Conservation (phyloP, 2,888 invertebrate genomes). For the Nymphalis polychloros region DNA sequence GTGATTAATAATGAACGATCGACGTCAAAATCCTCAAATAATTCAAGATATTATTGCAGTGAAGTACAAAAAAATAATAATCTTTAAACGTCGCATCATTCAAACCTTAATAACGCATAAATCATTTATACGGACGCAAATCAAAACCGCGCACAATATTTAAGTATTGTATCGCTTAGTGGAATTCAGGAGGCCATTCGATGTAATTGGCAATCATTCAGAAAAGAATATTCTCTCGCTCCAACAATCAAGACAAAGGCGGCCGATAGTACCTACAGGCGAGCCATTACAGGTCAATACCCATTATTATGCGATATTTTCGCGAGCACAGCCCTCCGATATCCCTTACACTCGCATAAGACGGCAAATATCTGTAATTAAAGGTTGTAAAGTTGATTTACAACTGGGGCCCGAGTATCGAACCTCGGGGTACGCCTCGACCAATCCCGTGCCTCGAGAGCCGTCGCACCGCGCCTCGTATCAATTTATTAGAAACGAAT, state of each 20-base stretch:
- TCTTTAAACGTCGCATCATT: slow-evolving; percentile 47
- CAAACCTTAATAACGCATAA: slow-evolving; percentile 68
- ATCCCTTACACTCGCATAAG: slow-evolving; percentile 76
- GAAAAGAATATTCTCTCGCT: slow-evolving; percentile 75
- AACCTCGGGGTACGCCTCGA: slow-evolving; percentile 69
- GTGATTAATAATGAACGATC: slow-evolving; percentile 40
- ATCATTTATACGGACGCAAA: slow-evolving; percentile 74
- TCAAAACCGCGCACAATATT: slow-evolving; percentile 65
- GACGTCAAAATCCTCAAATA: slow-evolving; percentile 34
- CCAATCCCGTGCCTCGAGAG: slow-evolving; percentile 65
- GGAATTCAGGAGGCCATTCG: slow-evolving; percentile 78
- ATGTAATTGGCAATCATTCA: slow-evolving; percentile 81
- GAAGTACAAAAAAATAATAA: slow-evolving; percentile 40
- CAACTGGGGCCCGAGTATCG: slow-evolving; percentile 73
- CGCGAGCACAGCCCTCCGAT: slow-evolving; percentile 79
- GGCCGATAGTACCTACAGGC: slow-evolving; percentile 79
- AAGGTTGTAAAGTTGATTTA: slow-evolving; percentile 82
- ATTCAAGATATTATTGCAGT: slow-evolving; percentile 23
- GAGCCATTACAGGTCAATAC: slow-evolving; percentile 80
- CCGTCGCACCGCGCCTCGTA: slow-evolving; percentile 65
- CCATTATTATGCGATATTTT: slow-evolving; percentile 82
- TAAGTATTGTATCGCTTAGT: slow-evolving; percentile 69
- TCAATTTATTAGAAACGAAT: slow-evolving; percentile 81
- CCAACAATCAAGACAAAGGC: slow-evolving; percentile 80
- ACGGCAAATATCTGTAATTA: slow-evolving; percentile 82